phyloP scores from a whole-genome alignment of 2,797 vertebrate species.

The Leptoclinus maculatus region DNA sequence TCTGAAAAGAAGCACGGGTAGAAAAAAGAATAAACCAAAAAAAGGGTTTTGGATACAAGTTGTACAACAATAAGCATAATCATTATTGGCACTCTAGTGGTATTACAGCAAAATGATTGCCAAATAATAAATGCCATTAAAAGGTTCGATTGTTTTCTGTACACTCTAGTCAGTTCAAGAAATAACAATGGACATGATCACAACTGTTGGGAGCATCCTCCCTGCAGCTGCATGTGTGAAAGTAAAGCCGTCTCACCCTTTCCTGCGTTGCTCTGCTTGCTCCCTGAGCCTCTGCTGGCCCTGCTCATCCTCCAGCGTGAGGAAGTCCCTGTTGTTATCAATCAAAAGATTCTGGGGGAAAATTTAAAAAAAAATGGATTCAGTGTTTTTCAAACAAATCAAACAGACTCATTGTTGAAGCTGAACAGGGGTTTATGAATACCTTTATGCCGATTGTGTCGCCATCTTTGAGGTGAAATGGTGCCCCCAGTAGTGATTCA shows the following conservation, averaged over 20 bases:
- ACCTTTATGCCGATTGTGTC: slow-evolving; percentile 94
- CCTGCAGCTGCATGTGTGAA: slow-evolving; percentile 5
- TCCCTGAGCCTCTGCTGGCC: slow-evolving; percentile 81
- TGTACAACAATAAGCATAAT: background rate
- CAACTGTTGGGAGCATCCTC: background rate
- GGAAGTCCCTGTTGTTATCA: slow-evolving; percentile 83
- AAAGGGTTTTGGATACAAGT: background rate
- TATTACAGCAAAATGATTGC: background rate
- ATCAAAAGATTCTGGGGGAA: slow-evolving; percentile 82
- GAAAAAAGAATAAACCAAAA: background rate
- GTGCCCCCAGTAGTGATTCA: slow-evolving; percentile 88
- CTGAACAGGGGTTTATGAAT: background rate
- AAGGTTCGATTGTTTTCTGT: background rate
- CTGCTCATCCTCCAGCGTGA: slow-evolving; percentile 77
- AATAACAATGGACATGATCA: background rate
- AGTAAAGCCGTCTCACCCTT: slow-evolving; percentile 70
- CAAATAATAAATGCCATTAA: background rate
- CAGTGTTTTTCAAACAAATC: background rate
- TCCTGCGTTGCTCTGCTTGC: slow-evolving; percentile 73
- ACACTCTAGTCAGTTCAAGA: background rate
- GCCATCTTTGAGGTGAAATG: slow-evolving; percentile 93
- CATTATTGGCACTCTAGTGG: background rate
- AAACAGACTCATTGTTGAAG: background rate
- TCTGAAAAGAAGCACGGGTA: slow-evolving; percentile 54
- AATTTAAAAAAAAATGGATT: slow-evolving; percentile 7